Percentiles rank a stretch among this genome's conserved stretches.
Conservation (phyloP, 2,113 vertebrate genomes). For the Alces alces region DNA sequence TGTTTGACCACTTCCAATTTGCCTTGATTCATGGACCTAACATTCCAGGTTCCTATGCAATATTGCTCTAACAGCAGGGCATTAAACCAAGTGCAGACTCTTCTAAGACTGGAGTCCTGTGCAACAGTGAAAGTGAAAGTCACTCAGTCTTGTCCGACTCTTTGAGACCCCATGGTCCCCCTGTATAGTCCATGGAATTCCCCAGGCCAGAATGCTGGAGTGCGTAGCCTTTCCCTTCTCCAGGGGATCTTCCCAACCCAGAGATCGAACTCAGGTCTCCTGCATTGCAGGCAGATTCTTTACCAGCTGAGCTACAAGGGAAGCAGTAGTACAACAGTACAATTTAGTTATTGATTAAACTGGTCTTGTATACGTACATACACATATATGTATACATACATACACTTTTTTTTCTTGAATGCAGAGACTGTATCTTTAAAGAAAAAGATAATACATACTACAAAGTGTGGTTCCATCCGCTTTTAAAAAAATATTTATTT, state of each 20-base stretch:
- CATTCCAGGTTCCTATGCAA: too few species aligned
- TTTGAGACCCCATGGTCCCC: neutral
- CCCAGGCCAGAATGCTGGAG: neutral
- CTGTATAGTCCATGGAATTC: neutral
- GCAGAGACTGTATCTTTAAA: neutral
- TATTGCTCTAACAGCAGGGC: neutral
- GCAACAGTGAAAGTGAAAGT: neutral
- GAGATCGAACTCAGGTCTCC: neutral
- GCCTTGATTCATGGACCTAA: too few species aligned
- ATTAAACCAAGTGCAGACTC: neutral
- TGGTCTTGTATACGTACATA: neutral
- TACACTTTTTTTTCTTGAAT: neutral
- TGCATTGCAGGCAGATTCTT: neutral
- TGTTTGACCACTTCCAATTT: too few species aligned
- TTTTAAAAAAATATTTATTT: neutral
- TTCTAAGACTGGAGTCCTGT: neutral
- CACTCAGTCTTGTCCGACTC: neutral
- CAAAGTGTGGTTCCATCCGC: neutral
- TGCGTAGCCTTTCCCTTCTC: neutral
- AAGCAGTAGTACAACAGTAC: neutral
- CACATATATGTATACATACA: neutral
- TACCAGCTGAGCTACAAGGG: neutral
- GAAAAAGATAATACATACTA: neutral
- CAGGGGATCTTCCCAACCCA: neutral
- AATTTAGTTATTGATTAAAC: neutral